Conservation (phyloP, 2,888 invertebrate genomes). For the Tachystola acroxantha region DNA sequence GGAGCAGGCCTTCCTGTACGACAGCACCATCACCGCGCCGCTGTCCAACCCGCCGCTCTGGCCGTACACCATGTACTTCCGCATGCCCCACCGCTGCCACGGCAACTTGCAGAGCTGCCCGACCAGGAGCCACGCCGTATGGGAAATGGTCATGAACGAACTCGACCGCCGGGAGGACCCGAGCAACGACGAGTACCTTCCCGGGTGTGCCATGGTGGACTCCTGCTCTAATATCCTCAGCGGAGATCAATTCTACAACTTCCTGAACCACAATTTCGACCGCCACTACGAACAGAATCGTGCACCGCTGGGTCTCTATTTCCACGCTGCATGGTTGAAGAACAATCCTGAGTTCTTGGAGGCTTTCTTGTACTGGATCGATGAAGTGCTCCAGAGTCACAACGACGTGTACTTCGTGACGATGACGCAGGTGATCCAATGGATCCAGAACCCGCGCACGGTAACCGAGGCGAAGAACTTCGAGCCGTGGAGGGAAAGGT, state of each 20-base stretch:
- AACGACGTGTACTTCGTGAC: slow-evolving; percentile 96
- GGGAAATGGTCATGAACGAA: slow-evolving; percentile 98
- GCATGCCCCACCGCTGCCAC: slow-evolving; percentile 96
- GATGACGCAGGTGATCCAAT: slow-evolving; percentile 97
- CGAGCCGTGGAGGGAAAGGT: slow-evolving; percentile 97
- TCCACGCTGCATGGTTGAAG: slow-evolving; percentile 96
- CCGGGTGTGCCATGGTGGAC: slow-evolving; percentile 96
- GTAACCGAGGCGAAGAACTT: slow-evolving; percentile 92
- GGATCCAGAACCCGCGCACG: slow-evolving; percentile 95
- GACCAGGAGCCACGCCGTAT: slow-evolving; percentile 94
- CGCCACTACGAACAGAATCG: slow-evolving; percentile 94
- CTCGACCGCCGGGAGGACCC: slow-evolving; percentile 95
- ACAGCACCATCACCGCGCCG: slow-evolving; percentile 96
- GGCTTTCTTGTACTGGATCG: slow-evolving; percentile 95
- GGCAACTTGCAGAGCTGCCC: slow-evolving; percentile 95
- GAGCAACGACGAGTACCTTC: slow-evolving; percentile 90
- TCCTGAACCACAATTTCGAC: slow-evolving; percentile 95
- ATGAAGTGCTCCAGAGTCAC: slow-evolving; percentile 90
- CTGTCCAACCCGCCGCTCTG: slow-evolving; percentile 94
- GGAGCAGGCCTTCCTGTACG: slow-evolving; percentile 96
- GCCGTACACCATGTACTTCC: slow-evolving; percentile 99
- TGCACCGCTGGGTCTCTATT: slow-evolving; percentile 92
- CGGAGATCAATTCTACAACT: slow-evolving; percentile 96
- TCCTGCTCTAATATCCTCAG: slow-evolving; percentile 95
- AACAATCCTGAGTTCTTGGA: slow-evolving; percentile 95